Percentiles rank a stretch among this genome's conserved stretches.
phyloP scores from a whole-genome alignment of 2,797 vertebrate genomes.

The Thalassophryne amazonica region DNA sequence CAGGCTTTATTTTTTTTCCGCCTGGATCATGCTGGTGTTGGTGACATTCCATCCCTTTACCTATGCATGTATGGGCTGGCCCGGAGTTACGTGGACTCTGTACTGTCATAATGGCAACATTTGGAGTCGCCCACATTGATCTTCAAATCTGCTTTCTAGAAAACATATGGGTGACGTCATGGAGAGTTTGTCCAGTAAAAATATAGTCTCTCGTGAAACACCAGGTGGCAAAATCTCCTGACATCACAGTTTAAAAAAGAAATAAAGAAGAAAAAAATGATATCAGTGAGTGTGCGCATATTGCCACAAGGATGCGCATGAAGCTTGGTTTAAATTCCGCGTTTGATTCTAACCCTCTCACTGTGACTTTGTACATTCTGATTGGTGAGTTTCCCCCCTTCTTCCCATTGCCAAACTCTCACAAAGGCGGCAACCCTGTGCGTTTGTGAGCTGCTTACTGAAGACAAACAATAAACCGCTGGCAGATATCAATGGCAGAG shows the following conservation, averaged over 20 bases:
- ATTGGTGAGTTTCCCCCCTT: constrained; percentile 58
- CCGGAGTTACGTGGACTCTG: no score
- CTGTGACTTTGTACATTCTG: constrained; percentile 58
- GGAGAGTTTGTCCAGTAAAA: no score
- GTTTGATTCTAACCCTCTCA: constrained; percentile 62
- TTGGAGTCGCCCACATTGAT: no score
- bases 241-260: constrained; percentile 54
- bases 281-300: constrained; percentile 39
- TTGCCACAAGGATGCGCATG: constrained; percentile 40
- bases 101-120: no score
- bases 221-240: constrained; percentile 42
- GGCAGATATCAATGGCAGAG: constrained; percentile 83
- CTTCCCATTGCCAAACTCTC: constrained; percentile 49
- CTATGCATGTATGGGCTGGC: no score
- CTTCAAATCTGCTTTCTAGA: no score
- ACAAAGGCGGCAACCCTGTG: constrained; percentile 77
- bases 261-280: constrained; percentile 41
- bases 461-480: constrained; percentile 86
- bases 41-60: no score
- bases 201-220: no score
- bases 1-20: no score
- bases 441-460: constrained; percentile 77
- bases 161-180: no score
- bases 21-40: no score
- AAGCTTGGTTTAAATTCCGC: constrained; percentile 35